Percentiles rank a stretch among this genome's conserved stretches.
Evolutionary conservation across 2,797 vertebrate species (phyloP).

Genomic region (Pseudochaenichthys georgianus): DNA sequence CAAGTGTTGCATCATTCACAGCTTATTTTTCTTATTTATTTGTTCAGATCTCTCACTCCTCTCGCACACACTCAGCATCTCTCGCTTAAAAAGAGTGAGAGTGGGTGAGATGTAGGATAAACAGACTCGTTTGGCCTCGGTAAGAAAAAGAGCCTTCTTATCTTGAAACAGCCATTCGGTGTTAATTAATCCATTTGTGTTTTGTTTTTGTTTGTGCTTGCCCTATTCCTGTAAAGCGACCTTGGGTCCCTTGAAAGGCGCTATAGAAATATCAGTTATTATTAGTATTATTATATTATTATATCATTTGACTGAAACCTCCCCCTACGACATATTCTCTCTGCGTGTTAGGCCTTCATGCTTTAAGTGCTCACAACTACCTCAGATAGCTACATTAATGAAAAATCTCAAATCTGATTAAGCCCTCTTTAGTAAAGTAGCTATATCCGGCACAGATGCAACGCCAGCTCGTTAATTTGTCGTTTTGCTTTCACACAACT

Average conservation of each 20-base stretch:
- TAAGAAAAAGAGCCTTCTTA: constrained; percentile 71
- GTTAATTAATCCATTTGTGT: constrained; percentile 81
- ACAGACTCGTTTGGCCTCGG: constrained; percentile 72
- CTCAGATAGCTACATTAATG: constrained; percentile 51
- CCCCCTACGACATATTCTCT: constrained; percentile 67
- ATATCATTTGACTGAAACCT: constrained; percentile 71
- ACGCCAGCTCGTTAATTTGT: constrained; percentile 10
- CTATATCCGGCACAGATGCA: constrained; percentile 33
- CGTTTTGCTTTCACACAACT: constrained; percentile 29
- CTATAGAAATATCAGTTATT: no score
- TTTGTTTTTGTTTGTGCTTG: no score
- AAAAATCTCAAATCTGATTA: constrained; percentile 66
- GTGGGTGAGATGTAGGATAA: constrained; percentile 67
- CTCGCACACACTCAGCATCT: constrained; percentile 23
- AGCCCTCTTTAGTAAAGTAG: constrained; percentile 10
- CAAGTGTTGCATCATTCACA: no score
- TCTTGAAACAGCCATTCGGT: constrained; percentile 79
- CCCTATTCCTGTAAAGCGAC: no score
- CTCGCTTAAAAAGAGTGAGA: constrained; percentile 47
- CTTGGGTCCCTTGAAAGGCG: no score
- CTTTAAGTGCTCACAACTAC: constrained; percentile 60
- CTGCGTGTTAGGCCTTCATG: constrained; percentile 71
- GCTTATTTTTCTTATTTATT: no score
- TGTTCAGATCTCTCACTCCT: background rate
- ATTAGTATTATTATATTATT: no score